Base-by-base conservation (phyloP, 2,797 vertebrate species). In the Siniperca scherzeri region DNA sequence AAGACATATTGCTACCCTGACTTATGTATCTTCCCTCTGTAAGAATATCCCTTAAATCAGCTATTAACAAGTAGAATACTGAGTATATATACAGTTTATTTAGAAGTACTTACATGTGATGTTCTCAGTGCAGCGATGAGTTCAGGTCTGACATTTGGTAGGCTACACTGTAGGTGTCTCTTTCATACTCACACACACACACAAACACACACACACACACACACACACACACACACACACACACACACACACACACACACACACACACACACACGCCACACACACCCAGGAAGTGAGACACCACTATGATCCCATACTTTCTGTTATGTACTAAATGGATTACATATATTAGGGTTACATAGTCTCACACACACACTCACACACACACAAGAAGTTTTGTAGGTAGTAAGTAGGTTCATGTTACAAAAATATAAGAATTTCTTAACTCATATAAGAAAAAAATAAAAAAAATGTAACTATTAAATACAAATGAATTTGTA, bases 91-190 rank as follows among this genome's bases (percentile, higher is more conserved):
- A 68, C 4, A 68, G 66, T 65, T 17, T 36, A 69, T 83, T 74
- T 25, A 71, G 33, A 19, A 74, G 84, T 91, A 93, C 93, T 94
- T 74, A 94, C 93, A 68, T 86, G 77, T 64, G 93, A 90, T 90
- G 92, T 82, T 84, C n/a, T 92, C 93, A 81, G 87, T 50, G 80
- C 67, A 59, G 88, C 78, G 67, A 83, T 83, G 86, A 74, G 78
- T 82, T 83, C 81, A 86, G 86, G 69, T 93, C 80, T 94, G 92
- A 93, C 89, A 91, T 89, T 90, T 87, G 80, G 73, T 72, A n/a
- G 78, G 22, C 50, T 81, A 82, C 79, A 60, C 38, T 85, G 87
- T 82, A 89, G 57, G 65, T 83, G 81, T 65, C 59, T 82, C 76
- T 57, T 50, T 84, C 64, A 48, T 27, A 40, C 64, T 7, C 62